Evolutionary conservation across 2,797 vertebrate genomes (phyloP).

Genomic region (Morelia viridis): DNA sequence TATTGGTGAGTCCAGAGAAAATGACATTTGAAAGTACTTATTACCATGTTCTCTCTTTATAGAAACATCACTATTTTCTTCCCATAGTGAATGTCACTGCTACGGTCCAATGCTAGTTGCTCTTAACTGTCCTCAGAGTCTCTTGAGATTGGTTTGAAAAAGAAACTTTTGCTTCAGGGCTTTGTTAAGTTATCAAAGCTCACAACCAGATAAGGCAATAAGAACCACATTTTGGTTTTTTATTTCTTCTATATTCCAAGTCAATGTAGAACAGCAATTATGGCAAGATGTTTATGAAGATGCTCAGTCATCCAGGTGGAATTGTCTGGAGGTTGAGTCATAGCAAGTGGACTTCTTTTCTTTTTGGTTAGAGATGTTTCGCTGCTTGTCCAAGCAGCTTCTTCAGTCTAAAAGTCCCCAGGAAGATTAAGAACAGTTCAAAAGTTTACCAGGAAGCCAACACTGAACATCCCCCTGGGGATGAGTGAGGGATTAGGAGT

Average conservation of each 20-base stretch:
- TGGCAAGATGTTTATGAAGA: not conserved
- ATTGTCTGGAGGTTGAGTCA: too few species aligned
- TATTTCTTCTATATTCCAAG: rapidly evolving
- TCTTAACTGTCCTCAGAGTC: not conserved
- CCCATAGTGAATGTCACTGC: not conserved
- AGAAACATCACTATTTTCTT: rapidly evolving
- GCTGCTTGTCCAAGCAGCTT: too few species aligned
- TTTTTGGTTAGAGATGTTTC: too few species aligned
- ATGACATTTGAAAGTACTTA: not conserved
- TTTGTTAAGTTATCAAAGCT: rapidly evolving
- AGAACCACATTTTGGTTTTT: not conserved
- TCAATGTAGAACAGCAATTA: not conserved
- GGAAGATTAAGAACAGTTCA: too few species aligned
- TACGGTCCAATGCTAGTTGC: not conserved
- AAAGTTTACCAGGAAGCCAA: too few species aligned
- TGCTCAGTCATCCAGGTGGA: too few species aligned
- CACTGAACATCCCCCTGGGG: too few species aligned
- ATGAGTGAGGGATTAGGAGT: too few species aligned
- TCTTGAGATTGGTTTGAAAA: not conserved
- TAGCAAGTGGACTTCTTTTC: too few species aligned
- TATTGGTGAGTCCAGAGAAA: not conserved
- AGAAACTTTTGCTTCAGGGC: rapidly evolving
- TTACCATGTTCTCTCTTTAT: not conserved
- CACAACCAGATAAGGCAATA: not conserved
- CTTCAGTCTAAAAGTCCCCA: too few species aligned